phyloP scores from a whole-genome alignment of 2,888 invertebrate genomes.

The Leistus spinibarbis region DNA sequence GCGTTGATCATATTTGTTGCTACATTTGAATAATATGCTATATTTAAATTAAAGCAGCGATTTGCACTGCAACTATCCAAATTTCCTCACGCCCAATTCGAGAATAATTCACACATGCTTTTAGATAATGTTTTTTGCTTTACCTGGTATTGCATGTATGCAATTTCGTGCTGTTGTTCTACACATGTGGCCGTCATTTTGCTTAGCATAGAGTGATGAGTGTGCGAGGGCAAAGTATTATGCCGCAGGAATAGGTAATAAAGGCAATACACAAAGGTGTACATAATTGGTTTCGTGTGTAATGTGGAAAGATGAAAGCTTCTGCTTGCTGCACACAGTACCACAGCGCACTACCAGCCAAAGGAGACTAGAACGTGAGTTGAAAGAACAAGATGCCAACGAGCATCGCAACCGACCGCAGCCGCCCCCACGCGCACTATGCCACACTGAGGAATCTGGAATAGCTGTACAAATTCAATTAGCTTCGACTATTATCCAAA shows the following conservation, averaged over 20 bases:
- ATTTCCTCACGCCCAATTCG: too few species aligned
- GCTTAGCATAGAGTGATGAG: not conserved
- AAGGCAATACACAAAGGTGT: conserved; percentile 57
- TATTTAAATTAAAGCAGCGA: too few species aligned
- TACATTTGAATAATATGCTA: not conserved
- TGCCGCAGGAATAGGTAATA: conserved; percentile 48
- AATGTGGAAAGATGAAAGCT: conserved; percentile 57
- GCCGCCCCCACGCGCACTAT: too few species aligned
- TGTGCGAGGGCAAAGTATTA: conserved; percentile 3
- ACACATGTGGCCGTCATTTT: conserved; percentile 23
- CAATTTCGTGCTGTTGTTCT: too few species aligned
- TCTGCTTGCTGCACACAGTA: conserved; percentile 23
- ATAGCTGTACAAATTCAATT: conserved; percentile 36
- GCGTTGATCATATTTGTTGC: not conserved
- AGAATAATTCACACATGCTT: too few species aligned
- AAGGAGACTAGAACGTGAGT: conserved; percentile 54
- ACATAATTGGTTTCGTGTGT: conserved; percentile 58
- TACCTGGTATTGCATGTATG: conserved; percentile 18
- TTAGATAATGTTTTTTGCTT: too few species aligned
- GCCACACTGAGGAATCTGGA: not conserved
- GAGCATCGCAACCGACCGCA: too few species aligned
- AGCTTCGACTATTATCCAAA: conserved; percentile 24
- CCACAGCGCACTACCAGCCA: not conserved
- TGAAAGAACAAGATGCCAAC: conserved; percentile 47
- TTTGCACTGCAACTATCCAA: too few species aligned